Base-by-base conservation (phyloP, 2,113 vertebrate genomes). In the Phylloscopus trochiloides region DNA sequence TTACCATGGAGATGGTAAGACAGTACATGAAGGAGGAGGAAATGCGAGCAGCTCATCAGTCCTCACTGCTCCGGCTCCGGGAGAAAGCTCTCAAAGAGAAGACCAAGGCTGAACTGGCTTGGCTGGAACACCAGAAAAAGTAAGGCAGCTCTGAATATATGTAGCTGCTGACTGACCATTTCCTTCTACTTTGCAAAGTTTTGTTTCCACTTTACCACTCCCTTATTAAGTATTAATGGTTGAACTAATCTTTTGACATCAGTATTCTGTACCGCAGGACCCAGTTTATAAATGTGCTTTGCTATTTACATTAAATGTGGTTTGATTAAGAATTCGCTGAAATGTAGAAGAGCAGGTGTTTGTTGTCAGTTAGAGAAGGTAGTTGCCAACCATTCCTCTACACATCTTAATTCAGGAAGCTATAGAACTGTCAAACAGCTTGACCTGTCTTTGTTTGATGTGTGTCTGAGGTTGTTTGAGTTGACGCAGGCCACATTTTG, bases 1-100 rank as follows among this genome's bases (percentile, higher is more conserved):
- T 99, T 96, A 99, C 99, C 16, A 99, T 99, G 99, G 99, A 99
- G 94, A 99, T 99, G 99, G 99, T 99, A 28, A 98, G 98, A 14
- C 99, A 99, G 90, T 99, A 99, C 92, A 99, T 99, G 99, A 99
- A 99, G 66, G 99, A 99, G 68, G 99, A 99, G 87, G 99, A 99
- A 86, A 98, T 99, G 83, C 96, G 99, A 38, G 98, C 99, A 25
- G 98, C 99, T 94, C 99, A 99, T 95, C 99, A 99, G 91, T 99
- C 98, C 86, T 99, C 99, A 2, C 97, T 99, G 26, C 98, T 99
- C 77, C 98, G 98, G 38, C 98, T 99, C 29, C 98, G 99, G 10
- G 99, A 99, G 95, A 99, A 99, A 94, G 99, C 99, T n/a, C 97
- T 99, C 62, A 99, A 99, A 88, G 99, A 99, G 94, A 99, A 99